A percentile compares a stretch with the other conserved stretches of the same genome.
phyloP scores from a whole-genome alignment of 92 coral and sea anemone species.

The Paragorgia papillata region DNA sequence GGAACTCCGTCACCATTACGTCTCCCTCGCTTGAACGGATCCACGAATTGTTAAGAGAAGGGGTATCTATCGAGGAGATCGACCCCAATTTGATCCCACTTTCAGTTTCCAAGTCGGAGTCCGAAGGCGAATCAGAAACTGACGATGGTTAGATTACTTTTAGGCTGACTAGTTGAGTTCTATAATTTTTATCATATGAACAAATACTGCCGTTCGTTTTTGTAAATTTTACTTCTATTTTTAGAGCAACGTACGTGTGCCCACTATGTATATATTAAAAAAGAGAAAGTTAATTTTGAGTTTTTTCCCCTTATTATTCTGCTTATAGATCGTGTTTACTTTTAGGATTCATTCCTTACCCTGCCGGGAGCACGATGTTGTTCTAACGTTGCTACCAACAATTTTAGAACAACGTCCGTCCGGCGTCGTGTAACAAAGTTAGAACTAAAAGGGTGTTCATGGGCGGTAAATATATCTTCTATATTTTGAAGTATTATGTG shows the following conservation, averaged over 20 bases:
- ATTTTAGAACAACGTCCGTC: constrained; percentile 19
- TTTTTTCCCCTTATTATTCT: not conserved
- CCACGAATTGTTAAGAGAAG: constrained; percentile 20
- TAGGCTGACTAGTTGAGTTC: too few relatives aligned
- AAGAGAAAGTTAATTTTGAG: not conserved
- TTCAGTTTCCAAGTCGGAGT: not conserved
- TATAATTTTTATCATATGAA: too few relatives aligned
- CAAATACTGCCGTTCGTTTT: too few relatives aligned
- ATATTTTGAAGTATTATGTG: too few relatives aligned
- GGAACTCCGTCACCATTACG: constrained; percentile 15
- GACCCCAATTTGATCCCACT: constrained; percentile 20
- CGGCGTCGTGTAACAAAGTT: not conserved
- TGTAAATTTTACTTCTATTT: too few relatives aligned
- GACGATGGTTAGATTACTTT: constrained; percentile 1
- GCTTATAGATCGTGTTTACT: not conserved
- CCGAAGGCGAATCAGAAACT: constrained; percentile 5
- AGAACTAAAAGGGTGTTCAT: too few relatives aligned
- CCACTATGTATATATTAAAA: not conserved
- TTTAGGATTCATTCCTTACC: too few relatives aligned
- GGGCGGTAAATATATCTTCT: too few relatives aligned
- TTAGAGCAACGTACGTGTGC: too few relatives aligned
- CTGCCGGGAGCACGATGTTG: constrained; percentile 5
- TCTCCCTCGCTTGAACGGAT: constrained; percentile 28
- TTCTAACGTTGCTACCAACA: constrained; percentile 9
- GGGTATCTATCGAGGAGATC: constrained; percentile 11